Conservation (phyloP, 2,797 vertebrate genomes). For the Perodicticus potto region DNA sequence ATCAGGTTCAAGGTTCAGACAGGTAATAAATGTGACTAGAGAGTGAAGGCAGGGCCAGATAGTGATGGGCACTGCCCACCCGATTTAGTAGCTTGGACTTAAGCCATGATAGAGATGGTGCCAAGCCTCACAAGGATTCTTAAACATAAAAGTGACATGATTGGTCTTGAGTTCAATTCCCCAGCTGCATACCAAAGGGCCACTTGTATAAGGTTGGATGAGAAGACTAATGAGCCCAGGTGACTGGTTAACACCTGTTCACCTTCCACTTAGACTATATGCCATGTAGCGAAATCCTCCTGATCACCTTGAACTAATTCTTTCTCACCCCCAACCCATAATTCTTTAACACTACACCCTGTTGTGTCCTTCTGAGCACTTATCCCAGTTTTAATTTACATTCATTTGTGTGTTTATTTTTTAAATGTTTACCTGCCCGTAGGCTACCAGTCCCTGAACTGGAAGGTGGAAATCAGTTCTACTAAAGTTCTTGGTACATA, state of each 20-base stretch:
- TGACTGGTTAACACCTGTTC: not conserved
- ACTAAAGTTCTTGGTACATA: not conserved
- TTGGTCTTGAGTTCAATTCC: not conserved
- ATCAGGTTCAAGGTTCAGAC: not conserved
- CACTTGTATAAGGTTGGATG: not conserved
- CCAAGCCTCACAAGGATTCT: not conserved
- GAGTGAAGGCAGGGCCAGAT: not conserved
- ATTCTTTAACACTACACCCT: not conserved
- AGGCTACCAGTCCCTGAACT: not conserved
- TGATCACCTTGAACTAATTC: not conserved
- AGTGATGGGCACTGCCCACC: not conserved
- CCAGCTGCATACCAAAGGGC: not conserved
- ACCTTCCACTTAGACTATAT: no score
- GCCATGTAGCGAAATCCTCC: not conserved
- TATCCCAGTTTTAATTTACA: not conserved
- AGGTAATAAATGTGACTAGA: not conserved
- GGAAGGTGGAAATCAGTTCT: not conserved
- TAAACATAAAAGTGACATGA: not conserved
- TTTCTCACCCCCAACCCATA: not conserved
- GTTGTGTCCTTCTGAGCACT: not conserved
- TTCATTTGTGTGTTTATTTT: not conserved
- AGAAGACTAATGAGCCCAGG: not conserved
- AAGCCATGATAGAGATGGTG: not conserved
- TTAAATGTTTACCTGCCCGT: not conserved
- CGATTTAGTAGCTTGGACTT: not conserved